Percentiles rank a stretch among this genome's conserved stretches.
phyloP scores from a whole-genome alignment of 2,888 invertebrate species.

The Meandrusa payeni region DNA sequence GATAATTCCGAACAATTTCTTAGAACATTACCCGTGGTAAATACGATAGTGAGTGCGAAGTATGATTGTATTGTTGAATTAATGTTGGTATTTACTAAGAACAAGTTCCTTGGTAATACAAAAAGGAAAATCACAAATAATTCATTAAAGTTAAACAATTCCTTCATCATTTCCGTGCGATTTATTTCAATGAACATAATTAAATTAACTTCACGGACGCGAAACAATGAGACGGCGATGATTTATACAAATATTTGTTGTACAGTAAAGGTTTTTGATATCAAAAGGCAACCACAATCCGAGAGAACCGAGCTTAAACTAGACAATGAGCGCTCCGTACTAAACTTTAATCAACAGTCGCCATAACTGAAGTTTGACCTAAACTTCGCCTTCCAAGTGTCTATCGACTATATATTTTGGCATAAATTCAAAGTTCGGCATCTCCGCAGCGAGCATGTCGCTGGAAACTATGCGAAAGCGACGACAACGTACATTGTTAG shows the following conservation, averaged over 20 bases:
- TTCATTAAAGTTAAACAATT: conserved; percentile 1
- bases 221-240: conserved; percentile 28
- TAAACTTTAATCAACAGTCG: conserved; percentile 52
- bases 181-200: conserved; percentile 13
- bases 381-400: conserved; percentile 37
- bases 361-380: conserved; percentile 40
- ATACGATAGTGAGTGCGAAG: too few relatives aligned
- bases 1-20: too few relatives aligned
- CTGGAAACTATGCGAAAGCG: conserved; percentile 38
- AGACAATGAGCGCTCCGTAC: conserved; percentile 30
- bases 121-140: conserved; percentile 1
- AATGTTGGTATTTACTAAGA: too few relatives aligned
- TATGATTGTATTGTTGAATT: too few relatives aligned
- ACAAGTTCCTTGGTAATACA: too few relatives aligned
- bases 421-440: conserved; percentile 54
- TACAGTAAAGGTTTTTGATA: conserved; percentile 26
- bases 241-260: conserved; percentile 26
- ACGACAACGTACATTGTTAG: conserved; percentile 39
- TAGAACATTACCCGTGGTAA: too few relatives aligned
- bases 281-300: conserved; percentile 33
- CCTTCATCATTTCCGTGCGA: conserved; percentile 1
- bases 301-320: conserved; percentile 13
- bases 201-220: conserved; percentile 25
- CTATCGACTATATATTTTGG: conserved; percentile 47
- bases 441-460: conserved; percentile 25